phyloP scores from a whole-genome alignment of 2,888 invertebrate genomes.

The Villa cingulata region DNA sequence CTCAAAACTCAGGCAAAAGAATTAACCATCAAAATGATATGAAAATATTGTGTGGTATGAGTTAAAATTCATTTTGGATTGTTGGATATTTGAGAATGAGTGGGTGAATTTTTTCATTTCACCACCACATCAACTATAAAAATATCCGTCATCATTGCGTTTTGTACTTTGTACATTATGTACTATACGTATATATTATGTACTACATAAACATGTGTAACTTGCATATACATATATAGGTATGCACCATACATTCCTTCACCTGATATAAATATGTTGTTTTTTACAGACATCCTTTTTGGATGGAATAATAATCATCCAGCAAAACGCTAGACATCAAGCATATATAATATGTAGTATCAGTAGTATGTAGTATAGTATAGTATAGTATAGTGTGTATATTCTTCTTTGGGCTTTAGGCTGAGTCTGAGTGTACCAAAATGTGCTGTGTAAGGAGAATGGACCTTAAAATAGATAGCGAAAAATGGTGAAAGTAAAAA shows the following conservation, averaged over 20 bases:
- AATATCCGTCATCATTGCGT: too few species aligned
- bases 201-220: too few species aligned
- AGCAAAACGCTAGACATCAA: slow-evolving; percentile 6
- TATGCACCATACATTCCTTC: background rate
- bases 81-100: too few species aligned
- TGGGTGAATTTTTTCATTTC: too few species aligned
- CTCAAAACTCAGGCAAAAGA: background rate
- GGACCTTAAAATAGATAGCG: background rate
- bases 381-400: too few species aligned
- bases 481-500: slow-evolving; percentile 4
- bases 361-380: too few species aligned
- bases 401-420: slow-evolving; percentile 4
- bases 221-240: too few species aligned
- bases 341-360: too few species aligned
- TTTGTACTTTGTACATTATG: too few species aligned
- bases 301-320: slow-evolving; percentile 7
- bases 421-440: background rate
- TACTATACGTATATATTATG: too few species aligned
- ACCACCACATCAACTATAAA: too few species aligned
- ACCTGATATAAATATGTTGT: background rate
- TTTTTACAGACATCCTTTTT: slow-evolving; percentile 6
- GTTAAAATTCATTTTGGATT: background rate
- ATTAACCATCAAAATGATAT: background rate
- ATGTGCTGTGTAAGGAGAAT: background rate
- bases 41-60: background rate